These are phyloP conservation scores for Accipiter cooperii DNA, from an alignment of 2,113 vertebrate genomes.

Conservation along the genomic window DNA sequence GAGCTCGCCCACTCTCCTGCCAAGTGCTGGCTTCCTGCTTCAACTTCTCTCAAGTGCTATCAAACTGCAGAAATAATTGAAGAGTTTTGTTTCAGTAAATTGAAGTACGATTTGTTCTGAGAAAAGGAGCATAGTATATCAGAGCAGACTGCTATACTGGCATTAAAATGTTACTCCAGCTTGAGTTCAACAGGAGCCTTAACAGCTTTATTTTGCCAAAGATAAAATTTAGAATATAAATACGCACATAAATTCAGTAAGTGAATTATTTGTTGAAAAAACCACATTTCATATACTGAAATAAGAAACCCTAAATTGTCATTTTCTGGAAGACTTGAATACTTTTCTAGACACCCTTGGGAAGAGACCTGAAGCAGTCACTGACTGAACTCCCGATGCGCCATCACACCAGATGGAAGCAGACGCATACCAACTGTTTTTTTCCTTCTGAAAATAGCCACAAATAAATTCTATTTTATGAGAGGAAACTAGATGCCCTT, in stretches of 20 bases:
- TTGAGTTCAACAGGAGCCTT: not conserved
- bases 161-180: not conserved
- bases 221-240: not conserved
- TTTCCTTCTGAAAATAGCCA: not conserved
- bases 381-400: not conserved
- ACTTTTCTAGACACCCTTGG: not conserved
- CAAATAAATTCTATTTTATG: not conserved
- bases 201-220: constrained; percentile 12
- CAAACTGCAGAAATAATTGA: not conserved
- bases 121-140: not conserved
- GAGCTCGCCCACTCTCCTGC: not conserved
- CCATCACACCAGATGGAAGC: not conserved
- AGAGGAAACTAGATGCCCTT: not conserved
- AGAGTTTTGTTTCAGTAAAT: not conserved
- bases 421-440: not conserved
- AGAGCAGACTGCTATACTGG: not conserved
- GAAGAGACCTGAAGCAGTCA: not conserved
- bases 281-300: not conserved
- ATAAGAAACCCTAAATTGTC: not conserved
- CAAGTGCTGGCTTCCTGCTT: not conserved
- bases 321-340: not conserved
- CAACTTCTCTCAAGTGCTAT: not conserved
- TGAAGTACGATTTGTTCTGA: not conserved
- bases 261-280: not conserved
- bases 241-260: not conserved